Evolutionary conservation across 2,888 invertebrate genomes (phyloP).

Genomic region (Sicus ferrugineus): DNA sequence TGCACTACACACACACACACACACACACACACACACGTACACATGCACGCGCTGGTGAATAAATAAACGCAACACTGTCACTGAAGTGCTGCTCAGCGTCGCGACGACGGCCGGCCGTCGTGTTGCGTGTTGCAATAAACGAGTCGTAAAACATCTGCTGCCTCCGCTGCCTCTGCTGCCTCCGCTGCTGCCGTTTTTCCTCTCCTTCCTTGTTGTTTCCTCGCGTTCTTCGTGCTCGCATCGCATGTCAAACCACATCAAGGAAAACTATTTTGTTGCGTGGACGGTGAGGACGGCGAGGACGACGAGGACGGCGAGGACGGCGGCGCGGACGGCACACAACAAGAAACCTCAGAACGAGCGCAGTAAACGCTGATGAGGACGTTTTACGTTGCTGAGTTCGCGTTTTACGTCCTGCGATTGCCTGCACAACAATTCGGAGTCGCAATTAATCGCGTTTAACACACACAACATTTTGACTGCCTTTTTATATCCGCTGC

Average conservation of each 20-base stretch:
- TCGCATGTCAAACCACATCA: conserved; percentile 47
- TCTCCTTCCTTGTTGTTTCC: background rate
- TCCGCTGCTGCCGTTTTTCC: background rate
- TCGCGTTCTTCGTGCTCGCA: conserved; percentile 31
- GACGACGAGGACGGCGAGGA: background rate
- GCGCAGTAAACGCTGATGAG: too few species aligned
- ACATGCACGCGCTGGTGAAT: background rate
- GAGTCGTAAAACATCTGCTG: background rate
- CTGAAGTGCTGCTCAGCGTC: too few species aligned
- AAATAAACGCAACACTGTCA: background rate
- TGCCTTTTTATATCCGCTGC: conserved; percentile 19
- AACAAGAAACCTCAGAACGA: too few species aligned
- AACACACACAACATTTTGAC: conserved; percentile 54
- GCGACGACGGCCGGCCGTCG: too few species aligned
- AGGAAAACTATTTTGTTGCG: background rate
- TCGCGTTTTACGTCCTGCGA: conserved; percentile 20
- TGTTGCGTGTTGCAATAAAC: background rate
- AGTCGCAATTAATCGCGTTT: conserved; percentile 58
- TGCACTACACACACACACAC: too few species aligned
- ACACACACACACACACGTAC: background rate
- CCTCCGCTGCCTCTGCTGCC: background rate
- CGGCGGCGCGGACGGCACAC: too few species aligned
- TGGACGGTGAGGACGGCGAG: background rate
- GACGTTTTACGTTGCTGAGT: too few species aligned
- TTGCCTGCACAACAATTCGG: conserved; percentile 57